These are phyloP conservation scores for Koerneria pararmatus DNA, from an alignment of 2,888 invertebrate species.

Conservation along the genomic window DNA sequence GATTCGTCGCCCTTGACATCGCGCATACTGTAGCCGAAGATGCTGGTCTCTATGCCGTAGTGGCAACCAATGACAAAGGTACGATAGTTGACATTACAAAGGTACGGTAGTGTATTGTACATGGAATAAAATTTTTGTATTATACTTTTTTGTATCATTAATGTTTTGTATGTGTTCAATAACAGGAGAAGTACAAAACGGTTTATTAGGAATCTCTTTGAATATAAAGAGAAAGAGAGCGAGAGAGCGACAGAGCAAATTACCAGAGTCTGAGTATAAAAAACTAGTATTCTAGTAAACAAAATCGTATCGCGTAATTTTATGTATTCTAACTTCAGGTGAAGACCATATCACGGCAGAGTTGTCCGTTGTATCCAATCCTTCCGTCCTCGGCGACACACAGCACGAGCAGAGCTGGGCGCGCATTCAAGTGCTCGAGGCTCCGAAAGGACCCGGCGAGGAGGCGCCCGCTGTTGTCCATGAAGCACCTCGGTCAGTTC, in stretches of 20 bases:
- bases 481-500: conserved; percentile 78
- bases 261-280: no score
- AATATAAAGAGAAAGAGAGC: background rate
- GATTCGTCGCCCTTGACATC: conserved; percentile 86
- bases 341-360: conserved; percentile 46
- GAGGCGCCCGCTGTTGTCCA: conserved; percentile 64
- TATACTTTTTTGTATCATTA: background rate
- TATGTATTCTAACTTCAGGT: background rate
- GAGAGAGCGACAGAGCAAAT: no score
- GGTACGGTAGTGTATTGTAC: conserved; percentile 67
- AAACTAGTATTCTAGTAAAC: background rate
- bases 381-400: conserved; percentile 71
- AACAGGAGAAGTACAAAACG: background rate
- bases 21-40: conserved; percentile 76
- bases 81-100: no score
- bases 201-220: background rate
- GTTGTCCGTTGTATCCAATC: conserved; percentile 48
- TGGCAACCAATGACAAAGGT: conserved; percentile 48
- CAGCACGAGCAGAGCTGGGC: conserved; percentile 87
- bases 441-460: conserved; percentile 42
- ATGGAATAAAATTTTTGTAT: conserved; percentile 8
- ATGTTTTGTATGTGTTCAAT: background rate
- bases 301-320: background rate
- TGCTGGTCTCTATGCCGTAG: conserved; percentile 48
- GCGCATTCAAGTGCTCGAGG: conserved; percentile 73